Evolutionary conservation across 2,888 invertebrate genomes (phyloP), one percentile per base, ranked within the genome.

Genomic region (Pseudeuparius sepicola): DNA sequence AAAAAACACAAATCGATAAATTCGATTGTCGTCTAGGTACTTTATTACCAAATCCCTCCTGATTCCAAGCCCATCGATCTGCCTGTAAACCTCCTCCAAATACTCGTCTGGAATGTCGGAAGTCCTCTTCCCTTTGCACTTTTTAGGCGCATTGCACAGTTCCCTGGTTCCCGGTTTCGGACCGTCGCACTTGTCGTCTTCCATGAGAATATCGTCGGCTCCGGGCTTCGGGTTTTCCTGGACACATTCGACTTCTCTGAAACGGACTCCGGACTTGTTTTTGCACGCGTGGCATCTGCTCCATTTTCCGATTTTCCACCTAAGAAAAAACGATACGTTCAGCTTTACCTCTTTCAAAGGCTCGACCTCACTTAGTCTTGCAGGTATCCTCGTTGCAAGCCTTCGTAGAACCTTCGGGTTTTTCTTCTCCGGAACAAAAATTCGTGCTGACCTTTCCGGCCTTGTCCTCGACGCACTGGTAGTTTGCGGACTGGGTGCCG

Each of bases 241-340:
- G 1, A 68, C 60, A 43, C 71, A 71, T 35, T 67, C 65, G 7
- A 70, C 66, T 40, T 63, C 61, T 4, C 71, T 56, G 15, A 51
- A 55, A 31, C 58, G 54, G 3, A 59, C 49, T 1, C 70, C 71
- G 5, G 63, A 57, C 40, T 61, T 60, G 33, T 60, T 61, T 46
- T 61, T 62, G 44, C 70, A 70, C 1, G 71, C 70, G 24, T 66
- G 67, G 50, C 77, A 78, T 38, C 66, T 65, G 42, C 74, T 70
- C 77, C 76, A 78, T 32, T 70, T 69, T 4, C 75, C 75, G 3
- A 67, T 61, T 54, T 72, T 67, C 76, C 77, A 77, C 53, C 75
- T 75, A 30, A 18, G 38, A 40, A 29, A 16, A 17, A 17, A 17
- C 14, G 15, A 14, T 13, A 20, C 4, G 17, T 10, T 11, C 5